Conservation (phyloP, 2,888 invertebrate species). For the Phaedon cochleariae region DNA sequence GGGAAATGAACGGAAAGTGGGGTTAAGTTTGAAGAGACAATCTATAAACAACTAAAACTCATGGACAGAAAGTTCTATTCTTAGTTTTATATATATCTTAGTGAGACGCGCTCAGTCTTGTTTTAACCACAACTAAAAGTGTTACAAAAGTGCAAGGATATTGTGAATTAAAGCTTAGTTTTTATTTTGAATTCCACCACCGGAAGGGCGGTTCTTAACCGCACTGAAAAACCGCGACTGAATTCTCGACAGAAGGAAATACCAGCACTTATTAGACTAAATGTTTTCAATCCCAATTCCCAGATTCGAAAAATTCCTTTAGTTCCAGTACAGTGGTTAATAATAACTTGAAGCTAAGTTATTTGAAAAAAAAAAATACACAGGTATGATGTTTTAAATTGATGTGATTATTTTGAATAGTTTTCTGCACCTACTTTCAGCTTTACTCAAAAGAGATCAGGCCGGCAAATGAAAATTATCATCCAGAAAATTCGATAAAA, state of each 20-base stretch:
- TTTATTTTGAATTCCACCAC: constrained; percentile 29
- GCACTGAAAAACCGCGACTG: neutral
- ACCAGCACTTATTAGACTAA: neutral
- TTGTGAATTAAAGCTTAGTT: constrained; percentile 45
- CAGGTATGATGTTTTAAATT: neutral
- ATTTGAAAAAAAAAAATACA: neutral
- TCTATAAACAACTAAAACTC: constrained; percentile 59
- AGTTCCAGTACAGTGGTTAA: neutral
- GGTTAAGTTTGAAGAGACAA: constrained; percentile 56
- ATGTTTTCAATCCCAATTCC: neutral
- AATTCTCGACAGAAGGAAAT: neutral
- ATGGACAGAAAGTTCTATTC: constrained; percentile 60
- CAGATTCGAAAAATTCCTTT: neutral
- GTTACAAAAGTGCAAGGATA: constrained; percentile 55
- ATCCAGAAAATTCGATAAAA: no score
- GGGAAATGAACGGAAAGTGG: constrained; percentile 52
- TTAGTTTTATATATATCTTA: no score
- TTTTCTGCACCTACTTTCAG: no score
- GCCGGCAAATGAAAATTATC: no score
- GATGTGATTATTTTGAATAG: no score
- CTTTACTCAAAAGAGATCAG: no score
- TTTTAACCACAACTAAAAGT: constrained; percentile 49
- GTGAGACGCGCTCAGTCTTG: constrained; percentile 51
- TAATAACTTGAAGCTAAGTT: neutral
- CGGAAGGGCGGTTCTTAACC: neutral